Evolutionary conservation across 2,113 vertebrate genomes (phyloP).

Genomic region (Shinisaurus crocodilurus): DNA sequence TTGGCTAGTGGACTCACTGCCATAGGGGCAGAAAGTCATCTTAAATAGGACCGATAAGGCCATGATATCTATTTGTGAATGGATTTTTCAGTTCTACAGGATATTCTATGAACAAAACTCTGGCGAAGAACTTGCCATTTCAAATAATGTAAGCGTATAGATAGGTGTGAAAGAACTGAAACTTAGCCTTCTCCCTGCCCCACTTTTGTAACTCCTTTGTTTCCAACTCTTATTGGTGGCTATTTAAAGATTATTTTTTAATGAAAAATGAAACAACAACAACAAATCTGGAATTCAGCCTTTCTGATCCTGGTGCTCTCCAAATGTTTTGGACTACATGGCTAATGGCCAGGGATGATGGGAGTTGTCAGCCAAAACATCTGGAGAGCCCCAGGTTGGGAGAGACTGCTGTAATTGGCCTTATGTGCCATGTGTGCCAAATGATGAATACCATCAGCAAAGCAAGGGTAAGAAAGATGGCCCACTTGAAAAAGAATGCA

Average conservation of each 20-base stretch:
- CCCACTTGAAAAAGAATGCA: neutral
- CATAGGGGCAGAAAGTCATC: no score
- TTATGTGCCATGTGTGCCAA: neutral
- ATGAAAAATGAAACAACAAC: no score
- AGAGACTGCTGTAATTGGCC: neutral
- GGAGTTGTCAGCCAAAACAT: no score
- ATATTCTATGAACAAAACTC: neutral
- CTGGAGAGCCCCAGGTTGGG: neutral
- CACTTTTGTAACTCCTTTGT: neutral
- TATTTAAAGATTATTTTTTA: neutral
- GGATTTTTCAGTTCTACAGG: neutral
- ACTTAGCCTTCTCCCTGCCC: no score
- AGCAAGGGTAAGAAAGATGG: neutral
- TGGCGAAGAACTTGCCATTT: neutral
- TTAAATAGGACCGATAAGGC: neutral
- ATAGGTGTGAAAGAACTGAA: neutral
- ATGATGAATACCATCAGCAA: neutral
- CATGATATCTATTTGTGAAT: neutral
- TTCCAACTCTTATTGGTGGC: neutral
- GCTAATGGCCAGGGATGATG: no score
- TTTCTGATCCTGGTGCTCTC: no score
- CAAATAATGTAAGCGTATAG: neutral
- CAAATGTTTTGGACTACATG: no score
- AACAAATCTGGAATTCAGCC: no score
- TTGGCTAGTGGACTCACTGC: neutral